Conservation (phyloP, 2,888 invertebrate genomes). For the Drosophila peninsularis region DNA sequence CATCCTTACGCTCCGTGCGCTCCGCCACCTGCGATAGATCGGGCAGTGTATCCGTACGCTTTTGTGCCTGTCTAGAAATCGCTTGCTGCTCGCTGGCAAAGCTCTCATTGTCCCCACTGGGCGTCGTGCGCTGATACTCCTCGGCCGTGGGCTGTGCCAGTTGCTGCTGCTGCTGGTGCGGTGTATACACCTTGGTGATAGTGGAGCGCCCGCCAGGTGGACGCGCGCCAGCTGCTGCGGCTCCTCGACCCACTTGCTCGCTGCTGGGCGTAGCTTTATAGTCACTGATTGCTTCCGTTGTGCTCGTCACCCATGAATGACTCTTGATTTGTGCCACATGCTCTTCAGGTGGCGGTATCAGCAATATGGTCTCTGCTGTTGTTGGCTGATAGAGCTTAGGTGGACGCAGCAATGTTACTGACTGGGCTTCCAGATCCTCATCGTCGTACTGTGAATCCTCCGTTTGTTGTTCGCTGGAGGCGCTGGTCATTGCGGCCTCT, state of each 20-base stretch:
- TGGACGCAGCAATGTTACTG: slow-evolving; percentile 65
- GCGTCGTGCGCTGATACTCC: slow-evolving; percentile 83
- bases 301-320: slow-evolving; percentile 73
- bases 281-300: slow-evolving; percentile 38
- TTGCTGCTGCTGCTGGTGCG: slow-evolving; percentile 72
- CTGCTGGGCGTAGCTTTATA: slow-evolving; percentile 53
- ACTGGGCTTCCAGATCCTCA: slow-evolving; percentile 81
- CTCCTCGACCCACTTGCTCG: slow-evolving; percentile 22
- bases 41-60: slow-evolving; percentile 46
- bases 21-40: slow-evolving; percentile 81
- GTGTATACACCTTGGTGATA: slow-evolving; percentile 87
- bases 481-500: slow-evolving; percentile 33
- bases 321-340: slow-evolving; percentile 80
- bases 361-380: slow-evolving; percentile 83
- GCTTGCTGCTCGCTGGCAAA: slow-evolving; percentile 62
- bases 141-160: slow-evolving; percentile 83
- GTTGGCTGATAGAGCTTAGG: slow-evolving; percentile 73
- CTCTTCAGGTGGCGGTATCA: slow-evolving; percentile 84
- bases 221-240: slow-evolving; percentile 30
- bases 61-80: slow-evolving; percentile 71
- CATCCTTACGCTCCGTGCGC: slow-evolving; percentile 85
- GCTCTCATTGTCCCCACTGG: slow-evolving; percentile 64
- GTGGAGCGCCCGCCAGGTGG: slow-evolving; percentile 86
- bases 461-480: slow-evolving; percentile 47
- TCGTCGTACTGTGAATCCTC: slow-evolving; percentile 69